These are phyloP conservation scores for Lithobates pipiens DNA, from an alignment of 2,797 vertebrate genomes.

Conservation along the genomic window DNA sequence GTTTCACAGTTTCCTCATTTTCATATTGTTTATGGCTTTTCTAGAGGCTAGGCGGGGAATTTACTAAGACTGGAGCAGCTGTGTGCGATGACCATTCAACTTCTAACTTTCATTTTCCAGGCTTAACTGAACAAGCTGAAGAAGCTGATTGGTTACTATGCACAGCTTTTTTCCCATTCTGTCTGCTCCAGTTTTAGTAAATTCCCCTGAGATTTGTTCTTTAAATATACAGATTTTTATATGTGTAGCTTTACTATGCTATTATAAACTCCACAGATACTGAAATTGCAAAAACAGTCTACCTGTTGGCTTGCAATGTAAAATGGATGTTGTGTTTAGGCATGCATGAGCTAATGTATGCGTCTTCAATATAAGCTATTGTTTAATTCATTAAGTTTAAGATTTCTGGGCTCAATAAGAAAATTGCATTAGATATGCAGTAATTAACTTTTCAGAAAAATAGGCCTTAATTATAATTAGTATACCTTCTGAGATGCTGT, in stretches of 20 bases:
- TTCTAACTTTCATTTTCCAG: too few species aligned
- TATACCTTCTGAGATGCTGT: conserved; percentile 32
- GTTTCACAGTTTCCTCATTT: too few species aligned
- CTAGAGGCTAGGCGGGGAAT: too few species aligned
- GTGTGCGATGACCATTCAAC: too few species aligned
- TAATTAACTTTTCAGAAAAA: conserved; percentile 53
- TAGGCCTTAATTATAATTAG: conserved; percentile 51
- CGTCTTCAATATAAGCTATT: conserved; percentile 39
- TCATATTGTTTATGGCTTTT: too few species aligned
- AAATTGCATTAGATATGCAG: conserved; percentile 54
- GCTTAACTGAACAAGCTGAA: too few species aligned
- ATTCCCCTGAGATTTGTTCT: too few species aligned
- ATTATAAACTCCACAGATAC: not conserved
- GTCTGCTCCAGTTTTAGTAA: too few species aligned
- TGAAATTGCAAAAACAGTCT: conserved; percentile 6
- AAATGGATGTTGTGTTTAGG: not conserved
- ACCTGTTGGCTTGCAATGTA: not conserved
- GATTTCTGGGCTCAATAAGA: conserved; percentile 49
- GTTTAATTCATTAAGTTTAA: conserved; percentile 53
- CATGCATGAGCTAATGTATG: conserved; percentile 34
- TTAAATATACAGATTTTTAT: not conserved
- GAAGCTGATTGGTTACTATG: too few species aligned
- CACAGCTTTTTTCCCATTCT: too few species aligned
- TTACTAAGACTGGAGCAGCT: too few species aligned
- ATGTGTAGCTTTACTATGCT: not conserved